Base-by-base conservation (phyloP, 2,888 invertebrate genomes). In the Eurytoma adleriae region DNA sequence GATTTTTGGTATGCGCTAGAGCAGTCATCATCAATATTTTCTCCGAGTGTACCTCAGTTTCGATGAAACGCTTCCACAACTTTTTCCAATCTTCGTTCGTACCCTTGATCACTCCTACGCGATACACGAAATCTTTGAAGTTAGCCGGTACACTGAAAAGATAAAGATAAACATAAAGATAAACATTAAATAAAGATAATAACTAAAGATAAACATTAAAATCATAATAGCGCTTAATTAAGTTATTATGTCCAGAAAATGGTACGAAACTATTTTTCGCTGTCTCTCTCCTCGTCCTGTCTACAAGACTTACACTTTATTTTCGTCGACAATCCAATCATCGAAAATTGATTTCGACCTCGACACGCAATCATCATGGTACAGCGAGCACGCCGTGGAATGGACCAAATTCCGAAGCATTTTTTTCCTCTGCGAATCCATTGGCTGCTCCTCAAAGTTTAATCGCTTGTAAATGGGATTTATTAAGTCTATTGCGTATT, bases 61-160 rank as follows among this genome's bases (percentile, higher is more conserved):
- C 86, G 68, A 91, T 86, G 89, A 93, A 96, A 82, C 93, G 93
- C 0, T 91, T 84, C 92, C 94, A 95, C 27, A 96, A 90, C 84
- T 91, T 93, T 0, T 93, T 87, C 93, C 95, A 97, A 82, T 95
- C 94, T 0, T 88, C 88, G n/a, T 89, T 87, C 0, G 91, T 91
- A 0, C 95, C 96, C 50, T 93, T 88, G 12, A 97, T 91, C 18
- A 82, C 27, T 1, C 93, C 96, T 24, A 93, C 93, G 87, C 97
- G 97, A 90, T 96, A 97, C 0, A 96, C 95, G 79, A 93, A 92
- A 30, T 92, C 91, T 74, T 95, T 94, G 72, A 94, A 91, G 87
- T 96, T 94, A 57, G 80, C 69, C 13, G 79, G 71, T 80, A 86
- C 66, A 1, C 85, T 85, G 27, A 72, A 71, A 79, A 73, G 4